Conservation (phyloP, 1,140 invertebrate genomes). For the Aphelenchoides fujianensis region DNA sequence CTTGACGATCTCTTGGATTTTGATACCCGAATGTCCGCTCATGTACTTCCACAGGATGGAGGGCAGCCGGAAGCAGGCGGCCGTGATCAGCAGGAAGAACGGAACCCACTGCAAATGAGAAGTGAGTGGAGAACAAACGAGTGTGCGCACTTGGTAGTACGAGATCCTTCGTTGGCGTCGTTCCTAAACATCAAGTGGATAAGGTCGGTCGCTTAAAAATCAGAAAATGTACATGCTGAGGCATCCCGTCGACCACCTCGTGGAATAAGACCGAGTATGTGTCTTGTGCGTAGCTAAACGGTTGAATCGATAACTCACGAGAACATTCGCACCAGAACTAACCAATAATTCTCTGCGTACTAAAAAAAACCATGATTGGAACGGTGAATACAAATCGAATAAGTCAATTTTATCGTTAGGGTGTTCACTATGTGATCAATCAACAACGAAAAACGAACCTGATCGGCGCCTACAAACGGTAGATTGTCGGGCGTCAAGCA, state of each 20-base stretch:
- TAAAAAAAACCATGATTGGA: constrained; percentile 5
- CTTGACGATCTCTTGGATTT: constrained; percentile 39
- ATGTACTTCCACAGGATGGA: constrained; percentile 61
- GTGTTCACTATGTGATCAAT: too few relatives aligned
- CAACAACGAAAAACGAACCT: too few relatives aligned
- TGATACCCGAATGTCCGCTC: constrained; percentile 41
- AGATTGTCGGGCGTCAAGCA: constrained; percentile 30
- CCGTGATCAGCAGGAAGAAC: constrained; percentile 60
- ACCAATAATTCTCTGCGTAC: not conserved
- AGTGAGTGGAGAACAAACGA: too few relatives aligned
- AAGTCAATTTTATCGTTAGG: too few relatives aligned
- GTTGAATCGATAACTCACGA: too few relatives aligned
- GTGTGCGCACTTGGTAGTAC: constrained; percentile 63
- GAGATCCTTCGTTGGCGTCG: constrained; percentile 35
- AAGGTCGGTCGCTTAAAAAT: too few relatives aligned
- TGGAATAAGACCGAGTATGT: constrained; percentile 45
- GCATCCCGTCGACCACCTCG: constrained; percentile 36
- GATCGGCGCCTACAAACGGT: constrained; percentile 29
- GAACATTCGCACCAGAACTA: too few relatives aligned
- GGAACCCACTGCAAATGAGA: too few relatives aligned
- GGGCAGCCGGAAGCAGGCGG: constrained; percentile 62
- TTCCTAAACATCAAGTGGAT: too few relatives aligned
- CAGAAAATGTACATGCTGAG: too few relatives aligned
- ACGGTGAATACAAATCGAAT: too few relatives aligned
- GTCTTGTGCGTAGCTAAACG: too few relatives aligned